Conservation (phyloP, 2,113 vertebrate genomes). For the Nothoprocta perdicaria region DNA sequence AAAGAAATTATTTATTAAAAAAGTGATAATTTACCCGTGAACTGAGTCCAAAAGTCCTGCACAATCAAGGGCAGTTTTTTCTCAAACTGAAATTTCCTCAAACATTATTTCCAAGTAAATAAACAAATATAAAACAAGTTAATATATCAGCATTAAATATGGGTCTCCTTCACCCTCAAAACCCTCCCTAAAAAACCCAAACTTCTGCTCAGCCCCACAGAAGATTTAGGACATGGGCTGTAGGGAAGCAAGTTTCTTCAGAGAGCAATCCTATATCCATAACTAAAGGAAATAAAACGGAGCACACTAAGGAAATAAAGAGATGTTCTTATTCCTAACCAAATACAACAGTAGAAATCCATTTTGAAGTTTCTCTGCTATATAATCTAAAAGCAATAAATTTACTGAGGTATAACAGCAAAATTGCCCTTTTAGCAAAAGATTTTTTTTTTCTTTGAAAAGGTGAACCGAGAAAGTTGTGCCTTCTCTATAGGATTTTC, state of each 20-base stretch:
- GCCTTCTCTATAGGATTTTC: constrained; percentile 40
- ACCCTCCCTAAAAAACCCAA: too few species aligned
- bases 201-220: fast-evolving
- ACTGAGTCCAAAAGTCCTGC: background rate
- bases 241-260: background rate
- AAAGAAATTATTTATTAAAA: background rate
- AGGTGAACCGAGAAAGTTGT: constrained; percentile 5
- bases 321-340: background rate
- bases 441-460: background rate
- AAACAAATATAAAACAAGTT: background rate
- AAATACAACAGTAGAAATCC: fast-evolving
- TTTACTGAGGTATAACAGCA: background rate
- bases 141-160: fast-evolving
- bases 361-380: fast-evolving
- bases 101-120: background rate
- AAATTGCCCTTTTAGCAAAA: background rate
- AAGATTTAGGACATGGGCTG: background rate
- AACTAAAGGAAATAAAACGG: background rate
- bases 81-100: background rate
- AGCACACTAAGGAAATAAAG: background rate
- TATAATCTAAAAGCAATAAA: background rate
- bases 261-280: background rate
- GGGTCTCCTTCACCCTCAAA: background rate
- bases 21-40: background rate
- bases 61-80: background rate